phyloP scores from a whole-genome alignment of 2,797 vertebrate genomes.

The Lerista edwardsae region DNA sequence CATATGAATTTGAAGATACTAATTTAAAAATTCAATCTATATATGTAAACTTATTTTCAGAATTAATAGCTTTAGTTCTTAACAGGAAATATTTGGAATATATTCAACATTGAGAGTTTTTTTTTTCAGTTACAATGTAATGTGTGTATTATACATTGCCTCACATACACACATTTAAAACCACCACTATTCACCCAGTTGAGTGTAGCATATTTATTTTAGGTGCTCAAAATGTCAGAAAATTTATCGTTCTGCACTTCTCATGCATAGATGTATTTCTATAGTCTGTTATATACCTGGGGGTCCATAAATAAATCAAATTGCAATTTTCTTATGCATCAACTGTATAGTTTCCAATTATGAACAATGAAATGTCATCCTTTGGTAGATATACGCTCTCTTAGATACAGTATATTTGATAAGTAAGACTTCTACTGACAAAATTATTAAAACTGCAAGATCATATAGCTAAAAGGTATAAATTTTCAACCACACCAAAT shows the following conservation, averaged over 20 bases:
- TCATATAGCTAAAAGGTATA: constrained; percentile 64
- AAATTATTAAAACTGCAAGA: constrained; percentile 67
- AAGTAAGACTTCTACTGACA: constrained; percentile 68
- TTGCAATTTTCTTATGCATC: constrained; percentile 69
- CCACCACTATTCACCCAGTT: constrained; percentile 31
- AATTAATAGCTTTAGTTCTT: constrained; percentile 44
- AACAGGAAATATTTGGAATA: constrained; percentile 68
- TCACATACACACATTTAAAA: constrained; percentile 44
- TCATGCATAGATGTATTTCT: constrained; percentile 74
- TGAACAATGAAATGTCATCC: constrained; percentile 68
- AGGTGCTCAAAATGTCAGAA: constrained; percentile 58
- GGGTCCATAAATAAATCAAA: constrained; percentile 68
- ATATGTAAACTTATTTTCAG: constrained; percentile 64
- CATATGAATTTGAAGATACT: constrained; percentile 58
- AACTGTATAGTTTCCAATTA: constrained; percentile 71
- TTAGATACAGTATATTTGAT: constrained; percentile 72
- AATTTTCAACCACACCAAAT: constrained; percentile 73
- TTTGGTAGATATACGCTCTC: constrained; percentile 77
- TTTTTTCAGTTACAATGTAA: constrained; percentile 58
- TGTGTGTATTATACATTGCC: constrained; percentile 45
- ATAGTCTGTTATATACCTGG: constrained; percentile 65
- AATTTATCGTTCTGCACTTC: constrained; percentile 66
- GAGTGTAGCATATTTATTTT: constrained; percentile 66
- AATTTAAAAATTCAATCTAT: constrained; percentile 54
- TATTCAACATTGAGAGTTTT: constrained; percentile 62